Evolutionary conservation across 2,888 invertebrate species (phyloP), one percentile per base, ranked within the genome.

Genomic region (Nasonovia ribisnigri): DNA sequence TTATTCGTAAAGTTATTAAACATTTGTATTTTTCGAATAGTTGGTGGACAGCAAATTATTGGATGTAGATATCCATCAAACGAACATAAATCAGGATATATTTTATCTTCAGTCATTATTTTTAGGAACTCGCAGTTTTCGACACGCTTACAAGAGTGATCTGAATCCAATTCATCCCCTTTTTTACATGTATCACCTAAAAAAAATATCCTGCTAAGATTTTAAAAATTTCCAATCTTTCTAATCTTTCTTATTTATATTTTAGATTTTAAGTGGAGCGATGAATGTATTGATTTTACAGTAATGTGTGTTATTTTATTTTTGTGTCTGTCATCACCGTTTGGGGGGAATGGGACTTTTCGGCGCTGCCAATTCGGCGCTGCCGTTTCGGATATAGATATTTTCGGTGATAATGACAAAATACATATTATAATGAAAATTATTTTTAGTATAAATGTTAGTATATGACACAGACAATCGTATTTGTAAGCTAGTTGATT

Each of bases 11-110:
- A 54, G 4, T 88, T 20, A 42, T 43, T 60, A 46, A 86, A 26
- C 46, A 43, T 46, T 26, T 46, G 3, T 43, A 84, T 43, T 86
- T 46, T 46, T 86, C 0, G 13, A 43, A 43, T 46, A 36, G 48
- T 20, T 11, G 46, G 43, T 42, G 46, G 46, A 60, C 91, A 91
- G 26, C 91, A 91, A 91, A 91, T 26, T 10, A 91, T 46, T 46
- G 91, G 86, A 36, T 57, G 13, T 13, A 11, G 29, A n/a, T n/a
- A n/a, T 36, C n/a, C n/a, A 16, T 86, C n/a, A 24, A 60, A 91
- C 8, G 91, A 91, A 86, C 86, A 86, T 5, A 91, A 43, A 16
- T 57, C 46, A 11, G 46, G 46, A 24, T 42, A n/a, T 24, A 46
- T n/a, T n/a, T 57, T 1, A 13, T 60, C 13, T 57, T 43, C 36